A percentile compares a stretch with the other conserved stretches of the same genome.
phyloP scores from a whole-genome alignment of 2,113 vertebrate species.

The Aegithalos caudatus region DNA sequence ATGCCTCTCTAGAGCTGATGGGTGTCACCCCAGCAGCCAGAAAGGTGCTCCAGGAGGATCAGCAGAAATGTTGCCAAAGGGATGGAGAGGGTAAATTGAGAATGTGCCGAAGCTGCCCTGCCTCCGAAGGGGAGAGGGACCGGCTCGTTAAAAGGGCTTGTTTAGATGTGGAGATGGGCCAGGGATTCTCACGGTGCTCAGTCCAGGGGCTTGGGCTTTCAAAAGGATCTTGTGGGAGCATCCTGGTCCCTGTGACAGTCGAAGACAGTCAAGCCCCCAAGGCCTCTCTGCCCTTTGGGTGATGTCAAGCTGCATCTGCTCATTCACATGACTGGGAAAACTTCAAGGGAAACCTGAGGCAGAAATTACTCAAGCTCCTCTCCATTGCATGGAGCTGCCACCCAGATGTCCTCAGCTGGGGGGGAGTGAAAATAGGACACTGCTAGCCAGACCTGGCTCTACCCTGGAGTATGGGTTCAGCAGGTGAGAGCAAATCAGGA shows the following conservation, averaged over 20 bases:
- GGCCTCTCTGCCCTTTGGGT: background rate
- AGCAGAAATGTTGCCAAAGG: background rate
- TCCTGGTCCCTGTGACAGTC: background rate
- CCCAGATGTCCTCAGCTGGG: background rate
- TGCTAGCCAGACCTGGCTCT: background rate
- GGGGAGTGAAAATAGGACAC: background rate
- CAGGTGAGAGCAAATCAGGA: background rate
- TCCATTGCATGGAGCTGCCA: background rate
- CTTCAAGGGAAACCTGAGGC: background rate
- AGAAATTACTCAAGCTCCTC: background rate
- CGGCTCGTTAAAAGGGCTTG: background rate
- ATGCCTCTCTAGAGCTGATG: background rate
- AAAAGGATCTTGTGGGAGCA: background rate
- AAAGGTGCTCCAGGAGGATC: background rate
- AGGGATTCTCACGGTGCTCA: background rate
- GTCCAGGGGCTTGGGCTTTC: background rate
- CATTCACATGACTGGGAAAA: background rate
- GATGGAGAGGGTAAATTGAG: background rate
- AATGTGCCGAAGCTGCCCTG: background rate
- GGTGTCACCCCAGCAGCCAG: background rate
- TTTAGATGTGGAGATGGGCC: background rate
- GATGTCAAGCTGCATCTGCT: background rate
- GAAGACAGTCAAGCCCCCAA: background rate
- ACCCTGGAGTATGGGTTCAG: fast-evolving
- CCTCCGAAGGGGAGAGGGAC: background rate